Evolutionary conservation across 2,797 vertebrate species (phyloP).

Genomic region (Molossus molossus): DNA sequence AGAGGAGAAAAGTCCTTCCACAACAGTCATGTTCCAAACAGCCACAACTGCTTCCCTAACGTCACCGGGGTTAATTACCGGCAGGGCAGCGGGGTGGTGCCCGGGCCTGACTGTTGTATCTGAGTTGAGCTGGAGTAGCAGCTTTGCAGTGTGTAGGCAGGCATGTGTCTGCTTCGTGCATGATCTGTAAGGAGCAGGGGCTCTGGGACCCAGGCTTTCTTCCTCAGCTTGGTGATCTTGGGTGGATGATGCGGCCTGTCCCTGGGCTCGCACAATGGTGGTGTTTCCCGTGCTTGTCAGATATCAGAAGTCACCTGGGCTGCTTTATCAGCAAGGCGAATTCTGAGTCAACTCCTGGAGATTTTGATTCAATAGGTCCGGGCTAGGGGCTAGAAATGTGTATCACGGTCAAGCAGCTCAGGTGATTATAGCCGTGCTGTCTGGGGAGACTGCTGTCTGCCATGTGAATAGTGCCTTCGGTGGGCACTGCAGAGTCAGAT

Average conservation of each 20-base stretch:
- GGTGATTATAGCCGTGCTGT: neutral
- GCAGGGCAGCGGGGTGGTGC: neutral
- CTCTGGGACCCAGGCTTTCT: neutral
- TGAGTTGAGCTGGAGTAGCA: neutral
- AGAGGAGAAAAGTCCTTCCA: constrained; percentile 31
- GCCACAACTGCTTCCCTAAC: neutral
- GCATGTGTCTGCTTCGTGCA: too few relatives aligned
- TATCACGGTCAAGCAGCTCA: neutral
- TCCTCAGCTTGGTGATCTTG: neutral
- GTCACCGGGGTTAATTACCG: neutral
- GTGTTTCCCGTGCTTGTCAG: neutral
- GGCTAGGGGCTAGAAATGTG: neutral
- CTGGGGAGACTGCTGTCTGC: neutral
- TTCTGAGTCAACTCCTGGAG: neutral
- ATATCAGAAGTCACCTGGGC: neutral
- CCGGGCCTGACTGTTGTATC: neutral
- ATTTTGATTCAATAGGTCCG: constrained; percentile 12
- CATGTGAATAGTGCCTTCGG: neutral
- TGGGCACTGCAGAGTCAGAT: neutral
- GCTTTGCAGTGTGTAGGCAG: neutral
- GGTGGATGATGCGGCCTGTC: neutral
- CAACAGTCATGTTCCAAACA: constrained; percentile 8
- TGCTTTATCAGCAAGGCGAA: neutral
- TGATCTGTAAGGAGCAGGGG: neutral
- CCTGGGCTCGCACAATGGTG: neutral